Base-by-base conservation (phyloP, 2,797 vertebrate species). In the Knipowitschia caucasica region DNA sequence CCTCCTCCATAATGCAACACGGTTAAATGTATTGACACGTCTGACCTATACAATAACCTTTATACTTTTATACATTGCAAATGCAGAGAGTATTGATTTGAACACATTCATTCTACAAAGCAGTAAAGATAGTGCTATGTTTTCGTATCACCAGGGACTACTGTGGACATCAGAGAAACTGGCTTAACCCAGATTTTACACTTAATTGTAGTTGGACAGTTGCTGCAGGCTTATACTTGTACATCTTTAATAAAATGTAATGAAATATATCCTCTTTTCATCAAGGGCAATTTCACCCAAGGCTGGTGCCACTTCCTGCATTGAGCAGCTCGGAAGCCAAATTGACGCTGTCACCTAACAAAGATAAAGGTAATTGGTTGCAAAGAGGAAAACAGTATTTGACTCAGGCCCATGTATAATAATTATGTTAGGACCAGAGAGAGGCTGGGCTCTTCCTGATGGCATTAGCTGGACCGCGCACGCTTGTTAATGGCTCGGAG, bases 291-390 rank as follows among this genome's bases (percentile, higher is more conserved):
- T 54, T 57, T 31, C 27, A 54, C 18, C 21, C 21, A 12, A 21
- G 30, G 40, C 52, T 55, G 42, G 54, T 57, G 66, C 59, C 30
- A 14, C 30, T 43, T 58, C 61, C 5, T 46, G 31, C 46, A 50
- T 25, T 35, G 58, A 58, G 20, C 38, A 4, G 44, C 70, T 71
- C 59, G 68, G 56, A 73, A 59, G 69, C 35, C 53, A 77, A 77
- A 81, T 59, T 62, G 62, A 71, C 40, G 42, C 50, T 23, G 57
- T 66, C 58, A 52, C 64, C 56, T 67, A 64, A 75, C 57, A 72
- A 66, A 83, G 74, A 84, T 77, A 73, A 83, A 75, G 64, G 63
- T 77, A 77, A 73, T 77, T 72, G 73, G 64, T 62, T 53, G 63
- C 66, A 61, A 72, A 75, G 70, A 77, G 69, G 56, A 67, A 77